Conservation (phyloP, 1,140 invertebrate genomes). For the Solenopsis fugax region DNA sequence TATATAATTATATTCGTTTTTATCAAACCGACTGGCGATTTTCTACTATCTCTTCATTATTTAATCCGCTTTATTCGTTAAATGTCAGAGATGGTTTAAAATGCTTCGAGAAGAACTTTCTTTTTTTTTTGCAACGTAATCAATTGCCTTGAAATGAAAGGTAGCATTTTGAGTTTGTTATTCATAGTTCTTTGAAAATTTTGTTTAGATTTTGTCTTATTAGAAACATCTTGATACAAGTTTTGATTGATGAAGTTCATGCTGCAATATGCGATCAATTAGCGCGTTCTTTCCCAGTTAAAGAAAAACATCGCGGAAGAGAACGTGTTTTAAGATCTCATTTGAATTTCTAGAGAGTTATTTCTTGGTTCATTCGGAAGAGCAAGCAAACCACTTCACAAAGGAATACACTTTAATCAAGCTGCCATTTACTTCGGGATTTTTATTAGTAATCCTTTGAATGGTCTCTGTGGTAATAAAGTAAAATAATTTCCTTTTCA, state of each 20-base stretch:
- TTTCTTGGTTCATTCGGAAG: slow-evolving; percentile 44
- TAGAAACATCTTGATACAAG: neutral
- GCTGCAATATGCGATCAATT: slow-evolving; percentile 34
- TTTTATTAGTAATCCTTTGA: slow-evolving; percentile 51
- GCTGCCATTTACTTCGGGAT: slow-evolving; percentile 21
- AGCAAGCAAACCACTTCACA: slow-evolving; percentile 32
- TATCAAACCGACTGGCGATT: slow-evolving; percentile 34
- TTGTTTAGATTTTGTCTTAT: neutral
- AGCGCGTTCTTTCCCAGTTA: neutral
- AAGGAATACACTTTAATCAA: slow-evolving; percentile 57
- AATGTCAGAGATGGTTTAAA: neutral
- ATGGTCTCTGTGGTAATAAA: slow-evolving; percentile 38
- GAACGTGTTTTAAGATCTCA: slow-evolving; percentile 29
- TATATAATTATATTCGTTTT: slow-evolving; percentile 31
- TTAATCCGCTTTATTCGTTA: slow-evolving; percentile 42
- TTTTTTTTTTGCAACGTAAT: neutral
- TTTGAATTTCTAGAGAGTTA: slow-evolving; percentile 48
- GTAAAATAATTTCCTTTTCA: slow-evolving; percentile 46
- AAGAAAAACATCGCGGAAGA: slow-evolving; percentile 8
- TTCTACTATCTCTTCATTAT: slow-evolving; percentile 29
- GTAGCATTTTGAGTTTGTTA: neutral
- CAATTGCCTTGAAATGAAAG: neutral
- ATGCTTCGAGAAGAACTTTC: neutral
- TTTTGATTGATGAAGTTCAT: neutral
- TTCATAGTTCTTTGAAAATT: neutral